These are phyloP conservation scores for Apotomis capreana DNA, from an alignment of 2,888 invertebrate species.

Conservation along the genomic window DNA sequence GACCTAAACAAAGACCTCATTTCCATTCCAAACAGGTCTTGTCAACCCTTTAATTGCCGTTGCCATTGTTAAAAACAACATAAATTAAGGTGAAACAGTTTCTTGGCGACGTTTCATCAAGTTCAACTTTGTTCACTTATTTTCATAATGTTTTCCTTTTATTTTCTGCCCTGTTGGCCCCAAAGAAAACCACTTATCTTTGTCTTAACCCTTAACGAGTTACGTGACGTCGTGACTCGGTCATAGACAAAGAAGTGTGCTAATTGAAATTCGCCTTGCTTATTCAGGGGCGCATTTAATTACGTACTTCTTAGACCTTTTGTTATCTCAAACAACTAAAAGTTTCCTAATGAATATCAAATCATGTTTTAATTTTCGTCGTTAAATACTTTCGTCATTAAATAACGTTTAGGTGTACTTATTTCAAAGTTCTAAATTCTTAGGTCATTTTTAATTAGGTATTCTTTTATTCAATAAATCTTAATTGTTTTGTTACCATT, in stretches of 20 bases:
- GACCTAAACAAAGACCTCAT: slow-evolving; percentile 12
- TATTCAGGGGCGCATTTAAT: slow-evolving; percentile 53
- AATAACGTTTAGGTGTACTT: not conserved
- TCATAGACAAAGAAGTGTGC: slow-evolving; percentile 45
- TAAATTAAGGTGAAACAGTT: slow-evolving; percentile 22
- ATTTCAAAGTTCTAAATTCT: not conserved
- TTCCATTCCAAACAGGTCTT: not conserved
- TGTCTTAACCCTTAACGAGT: slow-evolving; percentile 42
- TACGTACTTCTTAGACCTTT: slow-evolving; percentile 51
- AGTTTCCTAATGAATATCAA: slow-evolving; percentile 43
- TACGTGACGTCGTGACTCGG: slow-evolving; percentile 42
- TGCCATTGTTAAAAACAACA: slow-evolving; percentile 7
- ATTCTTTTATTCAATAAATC: no score
- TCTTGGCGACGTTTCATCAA: slow-evolving; percentile 21
- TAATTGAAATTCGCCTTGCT: slow-evolving; percentile 51
- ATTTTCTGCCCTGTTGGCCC: slow-evolving; percentile 29
- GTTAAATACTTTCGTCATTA: slow-evolving; percentile 4
- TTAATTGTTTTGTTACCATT: no score
- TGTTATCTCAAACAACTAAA: slow-evolving; percentile 39
- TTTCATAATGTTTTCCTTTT: slow-evolving; percentile 39
- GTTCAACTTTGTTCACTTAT: slow-evolving; percentile 13
- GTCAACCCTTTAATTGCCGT: slow-evolving; percentile 8
- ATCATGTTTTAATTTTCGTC: slow-evolving; percentile 21
- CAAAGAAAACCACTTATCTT: slow-evolving; percentile 38
- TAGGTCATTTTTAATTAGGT: not conserved